These are phyloP conservation scores for Herpetotheres cachinnans DNA, from an alignment of 2,113 vertebrate species.

Conservation along the genomic window DNA sequence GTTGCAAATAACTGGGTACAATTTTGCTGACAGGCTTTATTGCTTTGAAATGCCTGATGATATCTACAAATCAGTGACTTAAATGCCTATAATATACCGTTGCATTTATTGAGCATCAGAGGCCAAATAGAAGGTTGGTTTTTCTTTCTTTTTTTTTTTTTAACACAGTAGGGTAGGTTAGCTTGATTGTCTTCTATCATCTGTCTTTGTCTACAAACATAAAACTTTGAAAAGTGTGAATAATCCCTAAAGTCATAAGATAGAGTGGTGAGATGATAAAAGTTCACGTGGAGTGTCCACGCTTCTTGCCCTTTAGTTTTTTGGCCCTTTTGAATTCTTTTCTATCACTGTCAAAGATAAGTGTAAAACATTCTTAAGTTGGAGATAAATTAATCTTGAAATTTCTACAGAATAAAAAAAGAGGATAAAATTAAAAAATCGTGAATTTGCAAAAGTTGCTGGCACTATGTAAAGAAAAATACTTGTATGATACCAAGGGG, in stretches of 20 bases:
- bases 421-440: background rate
- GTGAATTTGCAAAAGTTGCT: background rate
- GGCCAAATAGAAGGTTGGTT: background rate
- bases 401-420: background rate
- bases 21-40: background rate
- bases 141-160: accelerated
- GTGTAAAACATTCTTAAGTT: background rate
- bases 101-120: background rate
- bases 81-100: background rate
- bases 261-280: background rate
- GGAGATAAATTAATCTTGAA: background rate
- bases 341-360: background rate
- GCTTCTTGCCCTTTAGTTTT: background rate
- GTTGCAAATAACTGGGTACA: background rate
- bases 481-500: background rate
- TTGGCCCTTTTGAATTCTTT: background rate
- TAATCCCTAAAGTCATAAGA: background rate
- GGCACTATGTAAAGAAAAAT: background rate
- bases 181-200: background rate
- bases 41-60: background rate
- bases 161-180: background rate
- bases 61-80: background rate
- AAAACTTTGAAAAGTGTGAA: background rate
- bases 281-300: background rate
- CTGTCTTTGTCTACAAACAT: background rate